Evolutionary conservation across 2,797 vertebrate genomes (phyloP).

Genomic region (Chelonia mydas): DNA sequence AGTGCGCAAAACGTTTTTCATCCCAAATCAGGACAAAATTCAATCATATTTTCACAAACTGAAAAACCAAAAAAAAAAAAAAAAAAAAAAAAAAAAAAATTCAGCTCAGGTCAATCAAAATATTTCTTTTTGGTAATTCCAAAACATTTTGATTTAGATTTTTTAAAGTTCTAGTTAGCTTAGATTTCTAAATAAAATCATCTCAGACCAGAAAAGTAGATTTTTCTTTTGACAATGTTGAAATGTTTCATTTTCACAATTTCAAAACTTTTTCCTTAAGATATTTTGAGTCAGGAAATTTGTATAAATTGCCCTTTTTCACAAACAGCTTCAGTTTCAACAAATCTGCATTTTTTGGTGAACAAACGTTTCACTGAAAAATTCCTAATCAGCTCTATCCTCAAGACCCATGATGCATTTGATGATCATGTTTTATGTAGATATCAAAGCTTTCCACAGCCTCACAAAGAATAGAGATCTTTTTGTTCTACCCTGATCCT

Average conservation of each 20-base stretch:
- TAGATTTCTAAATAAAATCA: background rate
- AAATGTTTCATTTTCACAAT: background rate
- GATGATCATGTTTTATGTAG: background rate
- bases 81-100: background rate
- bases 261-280: background rate
- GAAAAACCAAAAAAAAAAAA: background rate
- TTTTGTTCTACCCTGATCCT: background rate
- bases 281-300: background rate
- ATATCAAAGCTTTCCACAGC: background rate
- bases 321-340: background rate
- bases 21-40: background rate
- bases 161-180: background rate
- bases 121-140: background rate
- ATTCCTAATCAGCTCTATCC: background rate
- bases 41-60: background rate
- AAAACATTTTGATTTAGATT: background rate
- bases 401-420: background rate
- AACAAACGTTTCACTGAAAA: background rate
- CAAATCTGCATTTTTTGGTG: background rate
- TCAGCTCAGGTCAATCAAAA: background rate
- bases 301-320: background rate
- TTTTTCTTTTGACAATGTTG: background rate
- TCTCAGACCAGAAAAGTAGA: background rate
- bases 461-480: background rate
- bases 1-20: background rate